Base-by-base conservation (phyloP, 64 coral and sea anemone genomes). In the Montipora cactus region DNA sequence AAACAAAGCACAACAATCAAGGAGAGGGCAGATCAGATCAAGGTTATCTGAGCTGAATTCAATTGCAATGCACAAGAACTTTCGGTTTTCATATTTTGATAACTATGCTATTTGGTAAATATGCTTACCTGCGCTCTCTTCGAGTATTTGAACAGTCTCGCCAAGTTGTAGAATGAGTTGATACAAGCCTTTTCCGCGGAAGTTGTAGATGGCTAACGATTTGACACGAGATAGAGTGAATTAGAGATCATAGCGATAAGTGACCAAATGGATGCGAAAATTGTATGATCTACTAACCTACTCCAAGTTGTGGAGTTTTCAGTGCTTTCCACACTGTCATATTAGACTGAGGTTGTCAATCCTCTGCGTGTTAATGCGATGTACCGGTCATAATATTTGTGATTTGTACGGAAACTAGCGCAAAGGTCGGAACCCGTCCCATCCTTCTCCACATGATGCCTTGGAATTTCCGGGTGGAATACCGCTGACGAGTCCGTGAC, bases 111-210 rank as follows among this genome's bases (percentile, higher is more conserved):
- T 37, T 37, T 37, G 37, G 37, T 37, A 37, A 11, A 71, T 48
- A 49, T 13, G 4, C 3, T 71, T 14, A 93, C 92, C 92, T 88
- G 83, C 22, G 49, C 87, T 93, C 68, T 93, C 92, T 61, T 93
- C 92, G 49, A 84, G 75, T 19, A 93, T 88, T 67, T 93, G 84
- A 19, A 93, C 92, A 79, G 92, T 93, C 68, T 93, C 92, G 9
- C 92, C 92, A 53, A 93, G 92, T 23, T 93, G 91, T 20, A 93
- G 59, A 28, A 88, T 18, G 7, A 93, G 84, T 81, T 93, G 76
- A 78, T 93, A 78, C 10, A 78, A 16, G 3, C 84, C 92, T 88
- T 93, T 88, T 2, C 51, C 74, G 76, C 88, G 85, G 84, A 88
- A 93, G 25, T 93, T 93, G 47, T 93, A 93, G 13, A 93, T 93